These are phyloP conservation scores for Neogobius melanostomus DNA, from an alignment of 2,113 vertebrate species.

Conservation along the genomic window DNA sequence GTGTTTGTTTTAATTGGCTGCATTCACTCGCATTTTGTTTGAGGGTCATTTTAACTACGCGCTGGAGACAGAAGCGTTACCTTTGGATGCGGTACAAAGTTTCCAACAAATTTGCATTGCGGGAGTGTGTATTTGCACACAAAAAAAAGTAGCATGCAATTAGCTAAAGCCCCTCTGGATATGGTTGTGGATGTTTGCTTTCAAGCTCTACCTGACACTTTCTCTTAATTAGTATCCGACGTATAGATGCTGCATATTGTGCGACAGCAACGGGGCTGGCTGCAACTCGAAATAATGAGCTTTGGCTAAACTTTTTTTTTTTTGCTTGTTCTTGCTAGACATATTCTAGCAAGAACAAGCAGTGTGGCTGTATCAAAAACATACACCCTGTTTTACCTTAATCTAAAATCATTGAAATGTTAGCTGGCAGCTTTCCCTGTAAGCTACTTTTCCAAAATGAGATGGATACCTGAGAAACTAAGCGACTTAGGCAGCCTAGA, in stretches of 20 bases:
- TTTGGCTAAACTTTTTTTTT: not conserved
- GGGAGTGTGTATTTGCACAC: not conserved
- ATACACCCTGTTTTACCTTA: not conserved
- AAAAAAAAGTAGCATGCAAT: not conserved
- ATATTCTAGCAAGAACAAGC: not conserved
- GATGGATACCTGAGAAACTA: too few relatives aligned
- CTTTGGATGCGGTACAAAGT: conserved; percentile 5
- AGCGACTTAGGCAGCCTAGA: too few relatives aligned
- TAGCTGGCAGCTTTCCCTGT: too few relatives aligned
- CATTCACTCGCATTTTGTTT: conserved; percentile 1
- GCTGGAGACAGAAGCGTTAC: not conserved
- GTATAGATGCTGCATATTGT: not conserved
- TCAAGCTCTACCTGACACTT: conserved; percentile 6
- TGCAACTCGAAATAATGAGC: conserved; percentile 5
- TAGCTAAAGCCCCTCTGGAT: conserved; percentile 1
- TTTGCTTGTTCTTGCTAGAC: not conserved
- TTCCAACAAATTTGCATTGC: conserved; percentile 3
- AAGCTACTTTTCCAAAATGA: too few relatives aligned
- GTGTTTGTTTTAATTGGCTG: conserved; percentile 11
- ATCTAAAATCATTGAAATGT: not conserved
- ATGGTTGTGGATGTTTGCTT: conserved; percentile 7
- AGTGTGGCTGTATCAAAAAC: not conserved
- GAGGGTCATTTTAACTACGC: not conserved
- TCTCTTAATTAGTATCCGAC: conserved; percentile 23
- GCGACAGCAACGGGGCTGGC: not conserved